A percentile compares a stretch with the other conserved stretches of the same genome.
Conservation (phyloP, 2,797 vertebrate species). For the Gouania willdenowi region DNA sequence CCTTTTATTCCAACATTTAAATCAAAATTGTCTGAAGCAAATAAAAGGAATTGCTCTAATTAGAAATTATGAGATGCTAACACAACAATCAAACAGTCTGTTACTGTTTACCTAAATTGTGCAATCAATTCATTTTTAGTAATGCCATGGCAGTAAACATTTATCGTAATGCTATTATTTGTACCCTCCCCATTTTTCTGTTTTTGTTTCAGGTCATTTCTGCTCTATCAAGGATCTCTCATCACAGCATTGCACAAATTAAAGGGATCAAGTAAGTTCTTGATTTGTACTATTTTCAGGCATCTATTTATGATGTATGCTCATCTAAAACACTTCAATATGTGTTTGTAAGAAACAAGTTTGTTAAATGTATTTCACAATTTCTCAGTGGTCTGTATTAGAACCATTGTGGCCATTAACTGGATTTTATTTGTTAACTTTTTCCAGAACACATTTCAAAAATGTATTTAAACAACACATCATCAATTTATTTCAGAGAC, state of each 20-base stretch:
- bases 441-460: no score
- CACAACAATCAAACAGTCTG: no score
- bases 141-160: no score
- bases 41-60: no score
- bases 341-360: background rate
- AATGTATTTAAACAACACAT: no score
- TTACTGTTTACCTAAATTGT: no score
- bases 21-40: no score
- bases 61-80: no score
- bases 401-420: conserved; percentile 33
- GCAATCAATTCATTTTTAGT: no score
- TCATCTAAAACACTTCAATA: background rate
- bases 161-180: background rate
- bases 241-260: conserved; percentile 90
- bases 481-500: no score
- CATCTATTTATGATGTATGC: conserved; percentile 7
- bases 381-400: conserved; percentile 3
- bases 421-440: no score
- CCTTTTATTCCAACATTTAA: no score
- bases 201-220: conserved; percentile 87
- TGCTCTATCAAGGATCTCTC: conserved; percentile 90
- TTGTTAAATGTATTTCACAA: conserved; percentile 1
- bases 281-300: background rate
- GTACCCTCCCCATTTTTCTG: background rate
- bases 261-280: conserved; percentile 92